These are phyloP conservation scores for Brachirus orientalis DNA, from an alignment of 2,113 vertebrate genomes.

Conservation along the genomic window DNA sequence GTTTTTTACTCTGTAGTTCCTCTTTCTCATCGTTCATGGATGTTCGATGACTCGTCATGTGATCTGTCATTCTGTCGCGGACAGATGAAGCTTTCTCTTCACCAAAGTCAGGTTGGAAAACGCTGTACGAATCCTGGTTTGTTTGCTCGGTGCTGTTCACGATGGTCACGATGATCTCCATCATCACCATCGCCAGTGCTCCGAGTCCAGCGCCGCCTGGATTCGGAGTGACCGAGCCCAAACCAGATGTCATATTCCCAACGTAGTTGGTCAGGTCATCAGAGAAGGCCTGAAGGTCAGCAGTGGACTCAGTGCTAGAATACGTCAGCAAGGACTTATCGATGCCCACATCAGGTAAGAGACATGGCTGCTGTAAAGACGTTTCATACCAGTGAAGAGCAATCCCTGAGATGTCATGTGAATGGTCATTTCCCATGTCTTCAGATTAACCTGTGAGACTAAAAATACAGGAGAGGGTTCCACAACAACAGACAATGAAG, in stretches of 20 bases:
- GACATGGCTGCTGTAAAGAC: fast-evolving
- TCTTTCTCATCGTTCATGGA: background rate
- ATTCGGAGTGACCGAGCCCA: no score
- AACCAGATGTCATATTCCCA: no score
- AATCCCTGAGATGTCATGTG: fast-evolving
- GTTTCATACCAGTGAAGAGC: fast-evolving
- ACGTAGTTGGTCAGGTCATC: fast-evolving
- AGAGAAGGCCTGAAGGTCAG: background rate
- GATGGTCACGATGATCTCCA: background rate
- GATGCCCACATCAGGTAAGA: slow-evolving; percentile 7
- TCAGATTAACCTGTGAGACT: background rate
- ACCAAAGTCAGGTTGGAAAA: background rate
- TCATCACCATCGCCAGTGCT: slow-evolving; percentile 8
- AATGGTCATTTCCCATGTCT: background rate
- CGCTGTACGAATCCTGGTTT: fast-evolving
- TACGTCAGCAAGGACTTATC: slow-evolving; percentile 18
- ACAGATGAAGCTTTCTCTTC: slow-evolving; percentile 35
- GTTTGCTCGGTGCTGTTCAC: fast-evolving
- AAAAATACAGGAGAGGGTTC: no score
- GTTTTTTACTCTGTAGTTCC: background rate
- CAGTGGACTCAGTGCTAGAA: background rate
- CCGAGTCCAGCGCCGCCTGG: slow-evolving; percentile 20
- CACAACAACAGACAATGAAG: background rate
- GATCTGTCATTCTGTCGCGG: slow-evolving; percentile 12
- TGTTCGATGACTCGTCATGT: no score